phyloP scores from a whole-genome alignment of 30 jellyfish, hydroid and myxozoan species.

The Morbakka virulenta region DNA sequence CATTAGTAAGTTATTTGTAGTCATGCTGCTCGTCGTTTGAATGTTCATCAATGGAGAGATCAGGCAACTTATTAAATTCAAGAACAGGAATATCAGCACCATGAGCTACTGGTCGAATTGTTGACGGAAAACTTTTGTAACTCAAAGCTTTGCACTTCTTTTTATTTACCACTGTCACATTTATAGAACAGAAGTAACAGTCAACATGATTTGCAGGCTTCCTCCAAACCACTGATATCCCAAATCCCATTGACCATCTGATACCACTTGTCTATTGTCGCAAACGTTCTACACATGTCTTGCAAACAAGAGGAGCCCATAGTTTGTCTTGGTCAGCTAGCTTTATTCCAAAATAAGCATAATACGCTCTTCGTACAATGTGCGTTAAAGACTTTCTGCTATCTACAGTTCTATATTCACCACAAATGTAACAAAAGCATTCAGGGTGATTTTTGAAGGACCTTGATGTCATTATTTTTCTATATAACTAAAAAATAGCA shows the following conservation, averaged over 20 bases:
- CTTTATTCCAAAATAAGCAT: not conserved
- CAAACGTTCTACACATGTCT: not conserved
- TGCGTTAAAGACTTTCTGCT: not conserved
- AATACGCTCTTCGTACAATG: not conserved
- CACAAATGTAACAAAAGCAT: not conserved
- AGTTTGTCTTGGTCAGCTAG: no score
- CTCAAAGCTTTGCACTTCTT: not conserved
- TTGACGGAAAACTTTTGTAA: not conserved
- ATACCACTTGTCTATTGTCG: not conserved
- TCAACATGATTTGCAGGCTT: not conserved
- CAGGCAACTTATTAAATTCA: not conserved
- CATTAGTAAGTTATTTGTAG: no score
- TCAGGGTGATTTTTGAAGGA: not conserved
- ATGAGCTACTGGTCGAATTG: not conserved
- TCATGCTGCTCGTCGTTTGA: not conserved
- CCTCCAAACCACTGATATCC: not conserved
- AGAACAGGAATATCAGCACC: not conserved
- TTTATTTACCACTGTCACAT: not conserved
- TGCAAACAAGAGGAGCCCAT: not conserved
- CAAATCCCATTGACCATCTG: not conserved
- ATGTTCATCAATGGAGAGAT: not conserved
- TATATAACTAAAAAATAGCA: not conserved
- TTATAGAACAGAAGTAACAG: not conserved
- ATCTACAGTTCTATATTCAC: not conserved
- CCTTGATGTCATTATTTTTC: not conserved